phyloP scores from a whole-genome alignment of 2,113 vertebrate genomes.

The Mustelus asterias region DNA sequence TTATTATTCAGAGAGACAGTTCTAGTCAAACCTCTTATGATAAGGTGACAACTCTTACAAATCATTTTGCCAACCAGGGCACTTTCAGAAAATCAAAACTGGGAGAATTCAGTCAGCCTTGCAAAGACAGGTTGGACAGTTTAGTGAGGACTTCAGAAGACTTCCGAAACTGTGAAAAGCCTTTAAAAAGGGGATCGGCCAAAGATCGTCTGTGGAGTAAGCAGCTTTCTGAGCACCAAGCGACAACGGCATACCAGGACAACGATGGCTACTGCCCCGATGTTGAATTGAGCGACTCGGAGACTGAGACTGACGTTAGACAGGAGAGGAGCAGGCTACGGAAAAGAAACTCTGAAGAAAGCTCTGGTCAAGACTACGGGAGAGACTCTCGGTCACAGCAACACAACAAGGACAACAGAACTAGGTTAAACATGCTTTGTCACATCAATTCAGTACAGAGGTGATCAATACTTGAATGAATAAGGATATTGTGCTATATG shows the following conservation, averaged over 20 bases:
- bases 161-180: constrained; percentile 70
- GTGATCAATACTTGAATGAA: constrained; percentile 63
- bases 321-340: constrained; percentile 60
- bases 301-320: constrained; percentile 77
- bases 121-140: constrained; percentile 84
- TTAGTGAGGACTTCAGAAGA: constrained; percentile 78
- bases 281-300: constrained; percentile 90
- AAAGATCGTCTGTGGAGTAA: constrained; percentile 78
- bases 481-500: constrained; percentile 31
- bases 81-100: constrained; percentile 71
- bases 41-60: constrained; percentile 52
- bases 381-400: constrained; percentile 51
- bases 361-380: constrained; percentile 54
- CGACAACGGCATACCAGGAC: constrained; percentile 68
- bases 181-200: constrained; percentile 56
- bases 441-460: constrained; percentile 71
- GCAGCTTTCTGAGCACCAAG: constrained; percentile 56
- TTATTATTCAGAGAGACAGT: constrained; percentile 66
- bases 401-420: constrained; percentile 51
- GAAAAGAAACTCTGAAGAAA: constrained; percentile 57
- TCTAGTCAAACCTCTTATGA: constrained; percentile 67
- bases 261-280: constrained; percentile 94
- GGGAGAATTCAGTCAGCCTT: constrained; percentile 81
- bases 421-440: constrained; percentile 66
- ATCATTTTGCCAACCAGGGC: constrained; percentile 61